Percentiles rank a stretch among this genome's conserved stretches.
Conservation (phyloP, 2,797 vertebrate genomes). For the Cuculus canorus region DNA sequence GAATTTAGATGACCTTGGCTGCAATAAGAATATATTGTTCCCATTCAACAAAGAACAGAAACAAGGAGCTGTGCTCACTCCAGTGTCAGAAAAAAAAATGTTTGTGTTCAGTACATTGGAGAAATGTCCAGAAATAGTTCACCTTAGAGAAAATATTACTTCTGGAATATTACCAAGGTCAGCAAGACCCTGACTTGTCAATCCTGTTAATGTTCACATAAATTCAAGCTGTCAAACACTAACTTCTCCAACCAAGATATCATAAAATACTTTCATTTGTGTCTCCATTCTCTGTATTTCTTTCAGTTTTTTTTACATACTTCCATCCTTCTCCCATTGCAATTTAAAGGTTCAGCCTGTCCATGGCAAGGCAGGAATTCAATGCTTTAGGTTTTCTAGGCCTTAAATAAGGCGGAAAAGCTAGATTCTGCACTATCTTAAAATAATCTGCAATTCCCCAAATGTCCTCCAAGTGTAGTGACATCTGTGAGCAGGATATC, state of each 20-base stretch:
- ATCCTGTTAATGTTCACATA: conserved; percentile 66
- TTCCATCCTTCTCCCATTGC: not conserved
- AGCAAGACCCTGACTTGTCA: conserved; percentile 73
- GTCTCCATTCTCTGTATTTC: conserved; percentile 21
- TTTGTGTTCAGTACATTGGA: conserved; percentile 53
- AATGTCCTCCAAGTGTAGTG: not conserved
- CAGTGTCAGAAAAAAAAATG: conserved; percentile 30
- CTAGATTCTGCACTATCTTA: not conserved
- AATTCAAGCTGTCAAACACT: conserved; percentile 67
- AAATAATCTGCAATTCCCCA: not conserved
- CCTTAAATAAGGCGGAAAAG: not conserved
- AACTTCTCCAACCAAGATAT: conserved; percentile 53
- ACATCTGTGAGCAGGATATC: not conserved
- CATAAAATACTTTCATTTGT: conserved; percentile 20
- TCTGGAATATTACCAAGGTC: conserved; percentile 73
- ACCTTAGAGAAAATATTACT: conserved; percentile 74
- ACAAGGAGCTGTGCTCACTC: conserved; percentile 20
- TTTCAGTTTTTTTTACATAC: conserved; percentile 9
- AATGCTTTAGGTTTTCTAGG: not conserved
- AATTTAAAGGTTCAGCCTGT: not conserved
- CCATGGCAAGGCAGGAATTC: not conserved
- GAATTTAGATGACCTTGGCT: conserved; percentile 36
- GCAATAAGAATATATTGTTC: conserved; percentile 44
- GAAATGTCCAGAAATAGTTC: conserved; percentile 74
- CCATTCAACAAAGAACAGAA: conserved; percentile 38